phyloP scores from a whole-genome alignment of 2,113 vertebrate species.

The Collichthys lucidus region DNA sequence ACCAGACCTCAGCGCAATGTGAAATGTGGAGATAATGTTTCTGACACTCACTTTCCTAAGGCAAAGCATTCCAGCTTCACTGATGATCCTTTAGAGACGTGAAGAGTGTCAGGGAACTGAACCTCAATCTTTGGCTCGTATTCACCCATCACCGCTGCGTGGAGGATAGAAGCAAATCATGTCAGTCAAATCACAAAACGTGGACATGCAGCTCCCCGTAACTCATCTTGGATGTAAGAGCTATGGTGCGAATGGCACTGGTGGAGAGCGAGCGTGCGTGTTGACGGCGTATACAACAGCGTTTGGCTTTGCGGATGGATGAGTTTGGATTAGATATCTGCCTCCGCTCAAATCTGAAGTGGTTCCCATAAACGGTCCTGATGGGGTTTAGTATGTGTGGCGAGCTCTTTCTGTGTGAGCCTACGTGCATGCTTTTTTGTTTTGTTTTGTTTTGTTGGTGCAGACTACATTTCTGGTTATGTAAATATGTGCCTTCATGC shows the following conservation, averaged over 20 bases:
- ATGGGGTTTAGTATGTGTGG: constrained; percentile 50
- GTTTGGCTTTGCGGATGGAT: constrained; percentile 46
- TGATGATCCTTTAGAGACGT: constrained; percentile 87
- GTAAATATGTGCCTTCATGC: constrained; percentile 61
- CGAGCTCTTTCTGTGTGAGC: constrained; percentile 24
- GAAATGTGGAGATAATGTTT: neutral
- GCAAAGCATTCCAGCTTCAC: constrained; percentile 93
- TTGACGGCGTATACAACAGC: constrained; percentile 27
- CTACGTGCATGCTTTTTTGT: neutral
- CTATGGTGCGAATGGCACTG: constrained; percentile 4
- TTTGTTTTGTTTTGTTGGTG: neutral
- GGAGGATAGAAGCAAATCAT: constrained; percentile 50
- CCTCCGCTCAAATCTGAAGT: constrained; percentile 55
- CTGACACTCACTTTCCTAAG: constrained; percentile 92
- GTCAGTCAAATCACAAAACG: constrained; percentile 41
- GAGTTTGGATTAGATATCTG: constrained; percentile 67
- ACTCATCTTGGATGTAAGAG: constrained; percentile 33
- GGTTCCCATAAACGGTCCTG: constrained; percentile 46
- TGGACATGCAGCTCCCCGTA: constrained; percentile 6
- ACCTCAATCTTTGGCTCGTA: constrained; percentile 95
- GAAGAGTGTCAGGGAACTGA: constrained; percentile 86
- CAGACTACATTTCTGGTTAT: constrained; percentile 52
- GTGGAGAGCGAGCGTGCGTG: constrained; percentile 18
- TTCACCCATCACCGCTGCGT: constrained; percentile 91
- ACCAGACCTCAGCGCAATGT: neutral